Conservation (phyloP, 1,140 invertebrate species). For the Atopsyche davidsoni region DNA sequence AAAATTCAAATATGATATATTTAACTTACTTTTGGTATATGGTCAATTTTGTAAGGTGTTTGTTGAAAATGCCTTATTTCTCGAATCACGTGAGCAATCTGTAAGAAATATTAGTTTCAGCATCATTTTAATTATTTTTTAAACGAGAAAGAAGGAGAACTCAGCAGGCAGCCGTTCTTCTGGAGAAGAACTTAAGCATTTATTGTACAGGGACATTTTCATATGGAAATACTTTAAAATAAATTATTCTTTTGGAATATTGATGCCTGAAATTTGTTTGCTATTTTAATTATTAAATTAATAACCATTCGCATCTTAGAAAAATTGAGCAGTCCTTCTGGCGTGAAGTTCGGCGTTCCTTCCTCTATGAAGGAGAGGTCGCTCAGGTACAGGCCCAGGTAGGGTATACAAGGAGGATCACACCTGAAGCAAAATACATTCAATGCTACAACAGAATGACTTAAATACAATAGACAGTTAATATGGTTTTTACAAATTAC, state of each 20-base stretch:
- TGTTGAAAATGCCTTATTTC: conserved; percentile 91
- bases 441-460: no score
- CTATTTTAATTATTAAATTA: conserved; percentile 18
- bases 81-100: conserved; percentile 90
- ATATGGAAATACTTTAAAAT: no score
- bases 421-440: conserved; percentile 53
- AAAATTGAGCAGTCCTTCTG: conserved; percentile 88
- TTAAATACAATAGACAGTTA: no score
- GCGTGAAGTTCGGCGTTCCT: conserved; percentile 86
- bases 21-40: conserved; percentile 71
- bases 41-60: conserved; percentile 86
- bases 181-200: no score
- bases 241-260: no score
- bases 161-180: no score
- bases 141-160: no score
- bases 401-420: conserved; percentile 90
- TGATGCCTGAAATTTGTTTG: no score
- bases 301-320: conserved; percentile 94
- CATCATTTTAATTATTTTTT: no score
- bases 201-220: no score
- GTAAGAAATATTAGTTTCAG: conserved; percentile 41
- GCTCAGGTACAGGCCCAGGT: conserved; percentile 87
- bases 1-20: conserved; percentile 3
- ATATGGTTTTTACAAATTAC: no score
- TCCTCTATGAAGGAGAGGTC: conserved; percentile 94